Evolutionary conservation across 2,888 invertebrate genomes (phyloP).

Genomic region (Apomyelois bistriatella): DNA sequence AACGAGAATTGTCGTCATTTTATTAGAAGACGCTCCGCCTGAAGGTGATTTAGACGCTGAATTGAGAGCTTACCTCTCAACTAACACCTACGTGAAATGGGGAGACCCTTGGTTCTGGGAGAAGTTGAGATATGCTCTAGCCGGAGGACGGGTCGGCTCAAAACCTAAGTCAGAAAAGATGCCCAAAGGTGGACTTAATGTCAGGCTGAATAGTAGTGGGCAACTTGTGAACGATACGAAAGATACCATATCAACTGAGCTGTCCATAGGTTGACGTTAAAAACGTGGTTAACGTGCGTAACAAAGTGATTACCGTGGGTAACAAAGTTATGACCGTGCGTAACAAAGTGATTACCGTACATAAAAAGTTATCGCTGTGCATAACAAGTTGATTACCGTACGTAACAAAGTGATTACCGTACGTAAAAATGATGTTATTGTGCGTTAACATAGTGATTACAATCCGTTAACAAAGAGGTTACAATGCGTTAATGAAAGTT

Average conservation of each 20-base stretch:
- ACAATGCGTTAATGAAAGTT: too few species aligned
- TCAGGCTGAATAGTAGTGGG: background rate
- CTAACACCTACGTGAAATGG: constrained; percentile 90
- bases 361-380: too few species aligned
- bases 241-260: background rate
- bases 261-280: background rate
- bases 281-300: too few species aligned
- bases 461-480: too few species aligned
- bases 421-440: too few species aligned
- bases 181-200: background rate
- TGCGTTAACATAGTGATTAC: too few species aligned
- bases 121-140: constrained; percentile 86
- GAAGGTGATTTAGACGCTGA: constrained; percentile 63
- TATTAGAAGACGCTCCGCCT: constrained; percentile 81
- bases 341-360: too few species aligned
- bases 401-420: too few species aligned
- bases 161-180: background rate
- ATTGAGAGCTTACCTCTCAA: constrained; percentile 82
- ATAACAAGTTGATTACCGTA: too few species aligned
- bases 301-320: too few species aligned
- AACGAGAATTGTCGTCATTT: constrained; percentile 84
- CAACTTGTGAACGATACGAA: background rate
- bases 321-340: too few species aligned
- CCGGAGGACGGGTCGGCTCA: constrained; percentile 16
- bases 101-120: constrained; percentile 90